Evolutionary conservation across 2,888 invertebrate species (phyloP).

Genomic region (Trissolcus brochymenae): DNA sequence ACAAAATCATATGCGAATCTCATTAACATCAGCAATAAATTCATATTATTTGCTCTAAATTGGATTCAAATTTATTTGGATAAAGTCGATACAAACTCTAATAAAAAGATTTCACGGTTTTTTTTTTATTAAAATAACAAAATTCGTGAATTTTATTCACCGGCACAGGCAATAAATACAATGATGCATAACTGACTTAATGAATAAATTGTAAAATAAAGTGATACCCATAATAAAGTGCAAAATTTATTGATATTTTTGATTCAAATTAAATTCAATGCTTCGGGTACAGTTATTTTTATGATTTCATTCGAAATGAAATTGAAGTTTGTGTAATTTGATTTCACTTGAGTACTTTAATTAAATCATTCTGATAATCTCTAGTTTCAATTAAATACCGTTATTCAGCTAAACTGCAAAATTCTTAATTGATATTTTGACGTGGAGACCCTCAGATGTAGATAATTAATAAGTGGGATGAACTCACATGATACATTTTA

Average conservation of each 20-base stretch:
- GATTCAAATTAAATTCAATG: background rate
- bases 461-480: slow-evolving; percentile 23
- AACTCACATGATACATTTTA: slow-evolving; percentile 4
- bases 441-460: slow-evolving; percentile 9
- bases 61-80: too few relatives aligned
- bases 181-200: background rate
- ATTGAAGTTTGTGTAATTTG: slow-evolving; percentile 1
- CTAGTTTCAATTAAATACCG: slow-evolving; percentile 10
- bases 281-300: background rate
- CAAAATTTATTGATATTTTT: too few relatives aligned
- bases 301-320: background rate
- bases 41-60: too few relatives aligned
- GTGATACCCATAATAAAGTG: background rate
- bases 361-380: slow-evolving; percentile 1
- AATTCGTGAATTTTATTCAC: too few relatives aligned
- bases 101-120: too few relatives aligned
- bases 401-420: background rate
- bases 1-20: too few relatives aligned
- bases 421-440: slow-evolving; percentile 15
- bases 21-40: too few relatives aligned
- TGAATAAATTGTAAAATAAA: background rate
- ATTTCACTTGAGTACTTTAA: background rate
- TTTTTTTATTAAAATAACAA: too few relatives aligned
- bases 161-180: too few relatives aligned
- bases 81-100: too few relatives aligned